Conservation (phyloP, 2,888 invertebrate species). For the Belgica antarctica region DNA sequence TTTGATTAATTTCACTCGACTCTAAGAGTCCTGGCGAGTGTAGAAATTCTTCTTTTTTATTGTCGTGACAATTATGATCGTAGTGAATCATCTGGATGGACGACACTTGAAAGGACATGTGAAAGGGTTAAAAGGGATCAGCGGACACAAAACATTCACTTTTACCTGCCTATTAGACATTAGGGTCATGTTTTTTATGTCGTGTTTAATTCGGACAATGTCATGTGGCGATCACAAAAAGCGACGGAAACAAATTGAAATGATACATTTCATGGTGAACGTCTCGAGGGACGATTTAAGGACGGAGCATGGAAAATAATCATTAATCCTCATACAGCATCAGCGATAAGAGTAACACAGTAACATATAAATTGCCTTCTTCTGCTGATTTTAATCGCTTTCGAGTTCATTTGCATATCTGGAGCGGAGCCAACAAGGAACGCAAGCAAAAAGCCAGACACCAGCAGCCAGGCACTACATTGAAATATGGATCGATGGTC, state of each 20-base stretch:
- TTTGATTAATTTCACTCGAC: conserved; percentile 33
- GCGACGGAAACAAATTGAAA: conserved; percentile 28
- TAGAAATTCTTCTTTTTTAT: conserved; percentile 4
- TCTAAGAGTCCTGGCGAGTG: neutral
- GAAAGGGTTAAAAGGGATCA: conserved; percentile 25
- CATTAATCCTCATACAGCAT: conserved; percentile 36
- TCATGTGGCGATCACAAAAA: conserved; percentile 19
- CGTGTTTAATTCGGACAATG: conserved; percentile 15
- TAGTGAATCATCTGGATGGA: conserved; percentile 21
- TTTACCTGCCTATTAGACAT: conserved; percentile 29
- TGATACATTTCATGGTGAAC: conserved; percentile 19
- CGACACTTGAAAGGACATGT: conserved; percentile 28
- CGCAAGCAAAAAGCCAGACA: conserved; percentile 22
- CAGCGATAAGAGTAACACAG: conserved; percentile 29
- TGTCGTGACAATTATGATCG: conserved; percentile 21
- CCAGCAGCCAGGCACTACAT: conserved; percentile 2
- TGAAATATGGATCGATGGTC: conserved; percentile 34
- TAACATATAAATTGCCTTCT: conserved; percentile 30
- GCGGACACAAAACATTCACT: conserved; percentile 4
- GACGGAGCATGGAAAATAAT: neutral
- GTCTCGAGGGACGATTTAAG: conserved; percentile 21
- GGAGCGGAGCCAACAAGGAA: neutral
- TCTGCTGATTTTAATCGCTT: neutral
- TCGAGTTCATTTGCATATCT: conserved; percentile 26
- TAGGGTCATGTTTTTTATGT: conserved; percentile 26